Conservation (phyloP, 2,797 vertebrate genomes). For the Nyctibius grandis region DNA sequence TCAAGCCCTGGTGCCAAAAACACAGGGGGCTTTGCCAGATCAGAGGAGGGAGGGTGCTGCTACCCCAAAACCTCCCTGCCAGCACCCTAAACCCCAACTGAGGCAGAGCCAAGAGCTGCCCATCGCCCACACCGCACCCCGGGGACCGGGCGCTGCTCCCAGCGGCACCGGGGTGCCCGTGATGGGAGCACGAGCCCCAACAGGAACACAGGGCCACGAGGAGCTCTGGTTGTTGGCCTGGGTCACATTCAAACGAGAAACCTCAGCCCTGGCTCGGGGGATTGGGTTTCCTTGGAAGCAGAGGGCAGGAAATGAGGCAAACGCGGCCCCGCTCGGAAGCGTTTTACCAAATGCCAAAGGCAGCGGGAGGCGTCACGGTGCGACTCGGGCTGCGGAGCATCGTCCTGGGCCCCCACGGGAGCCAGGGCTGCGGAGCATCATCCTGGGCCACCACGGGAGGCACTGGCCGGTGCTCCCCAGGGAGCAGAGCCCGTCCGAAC, state of each 20-base stretch:
- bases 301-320: slow-evolving; percentile 53
- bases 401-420: neutral
- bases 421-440: neutral
- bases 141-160: neutral
- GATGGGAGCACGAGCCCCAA: rapidly evolving
- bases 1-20: neutral
- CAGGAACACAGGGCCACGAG: no score
- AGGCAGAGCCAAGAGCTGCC: neutral
- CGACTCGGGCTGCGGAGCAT: neutral
- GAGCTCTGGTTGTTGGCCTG: neutral
- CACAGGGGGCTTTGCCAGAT: rapidly evolving
- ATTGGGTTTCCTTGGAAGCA: slow-evolving; percentile 56
- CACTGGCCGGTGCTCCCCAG: rapidly evolving
- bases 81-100: neutral
- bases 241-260: slow-evolving; percentile 16
- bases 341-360: slow-evolving; percentile 34
- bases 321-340: neutral
- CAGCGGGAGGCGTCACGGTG: neutral
- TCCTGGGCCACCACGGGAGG: neutral
- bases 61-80: neutral
- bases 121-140: rapidly evolving
- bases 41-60: neutral
- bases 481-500: neutral
- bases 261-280: slow-evolving; percentile 37
- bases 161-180: rapidly evolving